Conservation (phyloP, 2,888 invertebrate species). For the Trichopoda pennipes region DNA sequence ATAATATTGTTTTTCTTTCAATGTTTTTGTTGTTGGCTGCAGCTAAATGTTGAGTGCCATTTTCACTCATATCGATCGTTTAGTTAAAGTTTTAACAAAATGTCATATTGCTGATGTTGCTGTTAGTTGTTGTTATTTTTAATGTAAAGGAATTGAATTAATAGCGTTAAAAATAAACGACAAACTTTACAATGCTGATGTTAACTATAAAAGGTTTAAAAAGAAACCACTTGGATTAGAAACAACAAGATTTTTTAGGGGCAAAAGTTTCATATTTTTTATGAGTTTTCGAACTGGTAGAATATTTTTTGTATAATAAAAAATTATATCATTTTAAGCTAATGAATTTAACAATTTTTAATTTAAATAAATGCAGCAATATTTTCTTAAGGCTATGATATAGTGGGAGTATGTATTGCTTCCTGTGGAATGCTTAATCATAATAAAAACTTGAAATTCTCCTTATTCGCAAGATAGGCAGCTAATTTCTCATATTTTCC, state of each 20-base stretch:
- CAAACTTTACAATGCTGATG: slow-evolving; percentile 39
- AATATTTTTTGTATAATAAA: background rate
- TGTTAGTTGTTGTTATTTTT: slow-evolving; percentile 1
- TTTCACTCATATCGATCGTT: slow-evolving; percentile 11
- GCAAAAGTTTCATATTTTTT: background rate
- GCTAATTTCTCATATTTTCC: too few relatives aligned
- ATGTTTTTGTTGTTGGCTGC: slow-evolving; percentile 8
- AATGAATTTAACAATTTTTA: too few relatives aligned
- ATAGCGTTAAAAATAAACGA: slow-evolving; percentile 39
- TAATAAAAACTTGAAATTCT: too few relatives aligned
- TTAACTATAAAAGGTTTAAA: slow-evolving; percentile 10
- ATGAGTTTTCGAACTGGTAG: background rate
- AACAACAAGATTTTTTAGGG: background rate
- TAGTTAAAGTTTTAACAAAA: slow-evolving; percentile 28
- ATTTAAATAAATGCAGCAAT: too few relatives aligned
- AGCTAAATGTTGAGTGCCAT: slow-evolving; percentile 8
- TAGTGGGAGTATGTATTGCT: too few relatives aligned
- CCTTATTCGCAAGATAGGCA: too few relatives aligned
- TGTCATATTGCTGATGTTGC: slow-evolving; percentile 24
- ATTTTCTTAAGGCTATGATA: too few relatives aligned
- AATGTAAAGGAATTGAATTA: slow-evolving; percentile 17
- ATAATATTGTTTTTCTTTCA: background rate
- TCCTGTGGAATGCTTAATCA: too few relatives aligned
- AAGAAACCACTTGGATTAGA: slow-evolving; percentile 5
- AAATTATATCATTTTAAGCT: background rate